phyloP scores from a whole-genome alignment of 37 sponge, comb jelly and placozoan genomes.

The Geodia barretti region DNA sequence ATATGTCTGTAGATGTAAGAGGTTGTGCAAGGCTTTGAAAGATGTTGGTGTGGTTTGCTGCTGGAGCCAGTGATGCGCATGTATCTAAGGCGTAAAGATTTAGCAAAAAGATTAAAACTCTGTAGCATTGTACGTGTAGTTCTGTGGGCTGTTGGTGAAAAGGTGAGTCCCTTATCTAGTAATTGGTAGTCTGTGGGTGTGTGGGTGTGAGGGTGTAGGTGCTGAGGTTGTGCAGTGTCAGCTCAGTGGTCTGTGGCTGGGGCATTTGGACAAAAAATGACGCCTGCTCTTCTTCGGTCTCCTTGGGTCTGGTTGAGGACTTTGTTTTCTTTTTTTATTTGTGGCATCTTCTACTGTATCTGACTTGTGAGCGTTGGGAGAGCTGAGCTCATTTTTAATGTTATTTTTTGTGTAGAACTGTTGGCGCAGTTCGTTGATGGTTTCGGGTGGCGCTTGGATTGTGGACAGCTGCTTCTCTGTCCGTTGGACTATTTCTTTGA shows the following conservation, averaged over 20 bases:
- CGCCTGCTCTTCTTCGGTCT: background rate
- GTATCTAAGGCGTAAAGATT: background rate
- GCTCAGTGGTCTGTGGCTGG: background rate
- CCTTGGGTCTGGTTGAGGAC: background rate
- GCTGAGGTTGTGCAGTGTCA: conserved; percentile 7
- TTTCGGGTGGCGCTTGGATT: background rate
- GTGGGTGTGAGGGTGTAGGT: background rate
- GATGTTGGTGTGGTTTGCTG: background rate
- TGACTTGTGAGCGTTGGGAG: background rate
- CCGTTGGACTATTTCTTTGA: background rate
- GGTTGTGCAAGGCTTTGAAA: background rate
- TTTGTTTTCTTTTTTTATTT: background rate
- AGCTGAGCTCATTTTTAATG: background rate
- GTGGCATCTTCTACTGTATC: too few species aligned
- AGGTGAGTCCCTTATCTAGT: conserved; percentile 9
- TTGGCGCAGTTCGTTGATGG: background rate
- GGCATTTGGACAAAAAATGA: conserved; percentile 28
- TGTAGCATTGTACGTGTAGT: background rate
- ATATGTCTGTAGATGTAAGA: conserved; percentile 4
- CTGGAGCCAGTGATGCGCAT: background rate
- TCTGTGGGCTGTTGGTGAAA: conserved; percentile 1
- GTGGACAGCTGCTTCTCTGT: background rate
- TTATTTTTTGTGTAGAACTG: background rate
- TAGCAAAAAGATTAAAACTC: conserved; percentile 1
- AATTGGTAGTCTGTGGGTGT: background rate